Percentiles rank a stretch among this genome's conserved stretches.
phyloP scores from a whole-genome alignment of 2,113 vertebrate species.

The Hirundichthys speculiger region DNA sequence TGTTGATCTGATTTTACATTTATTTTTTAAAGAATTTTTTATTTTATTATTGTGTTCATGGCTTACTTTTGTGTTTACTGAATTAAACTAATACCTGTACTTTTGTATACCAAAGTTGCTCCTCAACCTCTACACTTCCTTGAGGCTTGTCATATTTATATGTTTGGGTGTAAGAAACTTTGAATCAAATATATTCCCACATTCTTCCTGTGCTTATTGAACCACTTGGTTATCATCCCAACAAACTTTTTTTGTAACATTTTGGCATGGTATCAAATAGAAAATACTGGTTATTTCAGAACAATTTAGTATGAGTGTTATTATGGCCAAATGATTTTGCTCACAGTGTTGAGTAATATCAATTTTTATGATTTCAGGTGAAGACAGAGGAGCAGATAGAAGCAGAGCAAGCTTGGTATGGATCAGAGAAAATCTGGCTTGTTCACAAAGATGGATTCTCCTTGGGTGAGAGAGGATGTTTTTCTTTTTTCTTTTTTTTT shows the following conservation, averaged over 20 bases:
- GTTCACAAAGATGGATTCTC: slow-evolving; percentile 96
- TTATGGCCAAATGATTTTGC: neutral
- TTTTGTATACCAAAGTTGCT: too few relatives aligned
- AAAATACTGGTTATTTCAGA: neutral
- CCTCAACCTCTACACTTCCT: too few relatives aligned
- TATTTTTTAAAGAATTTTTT: too few relatives aligned
- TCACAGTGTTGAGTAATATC: slow-evolving; percentile 2
- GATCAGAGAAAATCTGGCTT: slow-evolving; percentile 96
- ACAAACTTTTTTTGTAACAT: slow-evolving; percentile 14
- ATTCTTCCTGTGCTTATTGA: too few relatives aligned
- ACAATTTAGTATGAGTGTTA: neutral
- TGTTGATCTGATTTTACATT: fast-evolving
- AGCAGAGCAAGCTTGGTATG: slow-evolving; percentile 94
- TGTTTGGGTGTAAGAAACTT: too few relatives aligned
- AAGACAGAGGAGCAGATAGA: slow-evolving; percentile 96
- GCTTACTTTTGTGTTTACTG: slow-evolving; percentile 18
- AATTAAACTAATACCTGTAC: neutral
- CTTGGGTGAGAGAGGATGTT: slow-evolving; percentile 84
- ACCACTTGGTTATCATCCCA: slow-evolving; percentile 25
- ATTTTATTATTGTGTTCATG: too few relatives aligned
- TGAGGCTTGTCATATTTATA: too few relatives aligned
- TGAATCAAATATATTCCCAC: too few relatives aligned
- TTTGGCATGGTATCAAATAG: slow-evolving; percentile 27
- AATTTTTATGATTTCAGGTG: slow-evolving; percentile 78
- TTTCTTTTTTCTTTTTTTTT: too few relatives aligned